Conservation (phyloP, 2,888 invertebrate genomes). For the Cryptocephalus primarius region DNA sequence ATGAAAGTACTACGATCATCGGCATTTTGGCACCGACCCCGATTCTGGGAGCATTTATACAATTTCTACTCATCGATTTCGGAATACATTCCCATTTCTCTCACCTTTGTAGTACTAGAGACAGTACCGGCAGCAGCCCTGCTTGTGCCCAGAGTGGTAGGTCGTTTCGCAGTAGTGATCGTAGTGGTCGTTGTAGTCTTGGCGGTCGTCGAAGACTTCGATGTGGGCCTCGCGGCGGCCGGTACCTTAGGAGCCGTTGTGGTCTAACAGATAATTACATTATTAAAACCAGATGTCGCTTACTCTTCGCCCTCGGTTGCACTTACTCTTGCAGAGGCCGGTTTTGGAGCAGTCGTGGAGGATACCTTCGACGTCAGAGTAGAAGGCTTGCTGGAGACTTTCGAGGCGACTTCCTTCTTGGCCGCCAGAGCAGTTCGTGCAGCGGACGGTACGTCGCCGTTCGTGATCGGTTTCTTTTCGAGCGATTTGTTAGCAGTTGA, state of each 20-base stretch:
- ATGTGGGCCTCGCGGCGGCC: conserved; percentile 4
- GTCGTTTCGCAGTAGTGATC: conserved; percentile 16
- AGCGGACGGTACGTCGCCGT: conserved; percentile 43
- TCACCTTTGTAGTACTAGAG: too few species aligned
- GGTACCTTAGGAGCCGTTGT: background rate
- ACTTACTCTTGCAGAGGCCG: conserved; percentile 12
- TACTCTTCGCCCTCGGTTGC: too few species aligned
- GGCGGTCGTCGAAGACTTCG: conserved; percentile 12
- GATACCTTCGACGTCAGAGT: too few species aligned
- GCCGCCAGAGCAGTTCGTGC: conserved; percentile 13
- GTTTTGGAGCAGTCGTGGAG: conserved; percentile 15
- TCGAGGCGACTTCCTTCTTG: conserved; percentile 11
- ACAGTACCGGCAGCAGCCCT: conserved; percentile 9
- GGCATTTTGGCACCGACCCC: too few species aligned
- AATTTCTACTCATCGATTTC: too few species aligned
- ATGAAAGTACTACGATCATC: too few species aligned
- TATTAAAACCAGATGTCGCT: too few species aligned
- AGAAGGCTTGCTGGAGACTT: background rate
- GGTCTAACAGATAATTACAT: too few species aligned
- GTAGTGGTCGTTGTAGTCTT: conserved; percentile 9
- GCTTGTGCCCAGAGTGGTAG: conserved; percentile 22
- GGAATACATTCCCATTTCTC: too few species aligned
- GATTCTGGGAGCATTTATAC: too few species aligned
- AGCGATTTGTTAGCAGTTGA: conserved; percentile 13
- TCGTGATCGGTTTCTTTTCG: conserved; percentile 45